Base-by-base conservation (phyloP, 2,113 vertebrate species). In the Eurystomus gularis region DNA sequence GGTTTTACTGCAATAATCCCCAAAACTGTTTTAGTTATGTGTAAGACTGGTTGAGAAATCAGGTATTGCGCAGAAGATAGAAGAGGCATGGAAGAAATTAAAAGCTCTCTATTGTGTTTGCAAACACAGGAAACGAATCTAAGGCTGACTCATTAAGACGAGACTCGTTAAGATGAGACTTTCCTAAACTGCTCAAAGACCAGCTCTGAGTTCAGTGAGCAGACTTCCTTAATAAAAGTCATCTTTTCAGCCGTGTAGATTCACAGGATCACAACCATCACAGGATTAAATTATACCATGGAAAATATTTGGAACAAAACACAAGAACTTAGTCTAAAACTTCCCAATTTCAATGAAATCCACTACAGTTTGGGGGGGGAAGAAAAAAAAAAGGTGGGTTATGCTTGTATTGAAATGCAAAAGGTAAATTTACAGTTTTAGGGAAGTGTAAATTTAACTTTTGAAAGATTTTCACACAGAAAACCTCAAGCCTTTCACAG, bases 101-200 rank as follows among this genome's bases (percentile, higher is more conserved):
- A 75, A 96, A 92, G 35, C 17, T 26, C 11, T 92, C 48, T 58
- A 48, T 11, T 92, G 86, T 95, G 80, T 94, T 91, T 92, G 86
- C 83, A 94, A 94, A 95, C 70, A 96, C 83, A 96, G 95, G 96
- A 95, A 96, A 92, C 76, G 31, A 94, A 92, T 84, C 72, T 72
- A 94, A 92, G 88, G 92, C 81, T 95, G 88, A 95, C 88, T 96
- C 94, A 96, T 79, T 91, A 87, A 58, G 62, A 91, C 12, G 9
- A 94, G 42, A 62, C 28, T 85, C n/a, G n/a, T n/a, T n/a, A n/a
- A 58, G 62, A 91, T 13, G 9, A 94, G 42, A 62, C 28, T 85
- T 89, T 73, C 54, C 81, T 85, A 54, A 94, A 91, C 31, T 69
- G 10, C 65, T 88, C 60, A 48, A 88, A 92, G 29, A 88, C 14